phyloP scores from a whole-genome alignment of 2,113 vertebrate genomes.

The Pardalotus punctatus region DNA sequence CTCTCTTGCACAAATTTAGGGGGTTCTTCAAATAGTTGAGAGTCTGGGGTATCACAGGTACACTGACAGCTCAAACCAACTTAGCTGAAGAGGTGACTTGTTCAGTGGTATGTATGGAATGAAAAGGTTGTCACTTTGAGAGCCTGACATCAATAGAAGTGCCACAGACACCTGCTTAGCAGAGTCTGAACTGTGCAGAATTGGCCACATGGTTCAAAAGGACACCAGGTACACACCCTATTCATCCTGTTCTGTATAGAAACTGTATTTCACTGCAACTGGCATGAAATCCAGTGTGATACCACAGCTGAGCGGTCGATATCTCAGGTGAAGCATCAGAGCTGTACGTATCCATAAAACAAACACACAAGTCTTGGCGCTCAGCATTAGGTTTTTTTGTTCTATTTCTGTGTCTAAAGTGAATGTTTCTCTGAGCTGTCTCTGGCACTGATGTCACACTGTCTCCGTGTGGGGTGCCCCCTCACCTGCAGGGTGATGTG shows the following conservation, averaged over 20 bases:
- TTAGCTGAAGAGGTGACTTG: neutral
- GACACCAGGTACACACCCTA: neutral
- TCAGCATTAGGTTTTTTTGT: neutral
- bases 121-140: neutral
- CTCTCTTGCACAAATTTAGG: neutral
- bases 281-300: neutral
- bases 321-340: neutral
- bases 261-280: neutral
- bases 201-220: neutral
- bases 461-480: neutral
- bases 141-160: neutral
- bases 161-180: neutral
- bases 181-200: neutral
- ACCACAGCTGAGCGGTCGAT: accelerated
- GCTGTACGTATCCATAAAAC: neutral
- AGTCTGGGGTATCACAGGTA: neutral
- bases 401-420: neutral
- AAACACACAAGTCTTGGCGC: neutral
- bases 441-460: neutral
- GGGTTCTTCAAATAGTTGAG: neutral
- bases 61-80: neutral
- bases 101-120: neutral
- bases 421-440: neutral
- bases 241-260: neutral
- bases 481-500: conserved; percentile 85